phyloP scores from a whole-genome alignment of 2,888 invertebrate genomes.

The Carcina quercana region DNA sequence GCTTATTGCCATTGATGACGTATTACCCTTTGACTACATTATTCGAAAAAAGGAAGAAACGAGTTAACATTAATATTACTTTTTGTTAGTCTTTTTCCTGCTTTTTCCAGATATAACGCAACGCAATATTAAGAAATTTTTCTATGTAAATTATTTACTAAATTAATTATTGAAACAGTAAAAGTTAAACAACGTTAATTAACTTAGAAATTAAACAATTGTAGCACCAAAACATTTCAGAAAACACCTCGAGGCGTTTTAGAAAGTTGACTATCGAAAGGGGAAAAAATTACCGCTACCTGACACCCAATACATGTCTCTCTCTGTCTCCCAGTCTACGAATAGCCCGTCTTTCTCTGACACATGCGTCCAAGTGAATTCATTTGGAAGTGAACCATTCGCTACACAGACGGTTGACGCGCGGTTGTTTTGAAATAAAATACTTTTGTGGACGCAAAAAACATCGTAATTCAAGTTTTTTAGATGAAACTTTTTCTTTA shows the following conservation, averaged over 20 bases:
- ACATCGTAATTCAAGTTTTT: no score
- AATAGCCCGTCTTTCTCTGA: constrained; percentile 34
- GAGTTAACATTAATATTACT: no score
- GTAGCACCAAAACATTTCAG: constrained; percentile 30
- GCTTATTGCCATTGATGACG: constrained; percentile 15
- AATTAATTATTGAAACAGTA: neutral
- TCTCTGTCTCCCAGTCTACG: constrained; percentile 23
- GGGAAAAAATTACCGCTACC: constrained; percentile 70
- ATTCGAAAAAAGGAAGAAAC: no score
- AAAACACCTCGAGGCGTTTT: constrained; percentile 55
- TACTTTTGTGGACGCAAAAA: no score
- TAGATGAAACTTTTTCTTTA: no score
- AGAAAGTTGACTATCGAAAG: constrained; percentile 70
- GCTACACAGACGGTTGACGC: constrained; percentile 8
- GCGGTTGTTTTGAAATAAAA: constrained; percentile 6
- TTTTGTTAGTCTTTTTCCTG: no score
- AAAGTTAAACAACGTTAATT: constrained; percentile 1
- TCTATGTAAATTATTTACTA: neutral
- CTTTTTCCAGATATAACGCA: no score
- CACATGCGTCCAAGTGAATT: constrained; percentile 40
- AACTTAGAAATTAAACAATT: constrained; percentile 14
- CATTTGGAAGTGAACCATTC: constrained; percentile 47
- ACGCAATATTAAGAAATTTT: neutral
- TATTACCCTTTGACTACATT: constrained; percentile 9
- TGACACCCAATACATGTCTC: constrained; percentile 46